These are phyloP conservation scores for Leptarthrus brevirostris DNA, from an alignment of 2,888 invertebrate genomes.

Conservation along the genomic window DNA sequence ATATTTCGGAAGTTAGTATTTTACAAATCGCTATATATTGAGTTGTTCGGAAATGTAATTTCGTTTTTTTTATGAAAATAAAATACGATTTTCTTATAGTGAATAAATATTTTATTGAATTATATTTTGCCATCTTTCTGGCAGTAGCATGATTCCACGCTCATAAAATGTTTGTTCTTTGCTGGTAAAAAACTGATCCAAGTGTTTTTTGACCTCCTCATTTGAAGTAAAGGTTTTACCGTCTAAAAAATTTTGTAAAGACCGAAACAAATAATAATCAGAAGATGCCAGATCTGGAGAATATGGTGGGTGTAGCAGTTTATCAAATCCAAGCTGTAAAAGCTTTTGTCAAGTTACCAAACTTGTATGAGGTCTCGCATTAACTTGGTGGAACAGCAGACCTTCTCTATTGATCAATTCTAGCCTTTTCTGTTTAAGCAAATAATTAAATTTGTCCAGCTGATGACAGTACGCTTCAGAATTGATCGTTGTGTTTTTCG, in stretches of 20 bases:
- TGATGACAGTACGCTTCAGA: neutral
- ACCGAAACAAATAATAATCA: too few relatives aligned
- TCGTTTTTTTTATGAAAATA: neutral
- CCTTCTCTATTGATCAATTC: conserved; percentile 13
- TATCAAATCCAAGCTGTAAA: neutral
- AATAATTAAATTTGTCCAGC: neutral
- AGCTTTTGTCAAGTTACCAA: neutral
- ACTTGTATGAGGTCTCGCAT: too few relatives aligned
- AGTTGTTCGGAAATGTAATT: neutral
- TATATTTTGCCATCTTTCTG: neutral
- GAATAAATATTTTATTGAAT: neutral
- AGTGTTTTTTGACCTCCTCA: neutral
- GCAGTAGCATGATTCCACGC: too few relatives aligned
- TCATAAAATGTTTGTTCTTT: neutral
- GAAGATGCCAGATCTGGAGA: too few relatives aligned
- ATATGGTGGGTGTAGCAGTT: too few relatives aligned
- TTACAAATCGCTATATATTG: too few relatives aligned
- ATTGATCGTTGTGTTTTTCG: neutral
- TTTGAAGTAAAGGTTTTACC: too few relatives aligned
- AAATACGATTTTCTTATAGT: neutral
- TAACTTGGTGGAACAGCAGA: conserved; percentile 3
- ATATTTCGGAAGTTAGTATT: too few relatives aligned
- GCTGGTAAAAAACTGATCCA: neutral
- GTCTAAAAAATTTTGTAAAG: too few relatives aligned
- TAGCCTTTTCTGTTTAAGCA: neutral